Evolutionary conservation across 2,888 invertebrate genomes (phyloP), one percentile per base, ranked within the genome.

Genomic region (Amiota mariae): DNA sequence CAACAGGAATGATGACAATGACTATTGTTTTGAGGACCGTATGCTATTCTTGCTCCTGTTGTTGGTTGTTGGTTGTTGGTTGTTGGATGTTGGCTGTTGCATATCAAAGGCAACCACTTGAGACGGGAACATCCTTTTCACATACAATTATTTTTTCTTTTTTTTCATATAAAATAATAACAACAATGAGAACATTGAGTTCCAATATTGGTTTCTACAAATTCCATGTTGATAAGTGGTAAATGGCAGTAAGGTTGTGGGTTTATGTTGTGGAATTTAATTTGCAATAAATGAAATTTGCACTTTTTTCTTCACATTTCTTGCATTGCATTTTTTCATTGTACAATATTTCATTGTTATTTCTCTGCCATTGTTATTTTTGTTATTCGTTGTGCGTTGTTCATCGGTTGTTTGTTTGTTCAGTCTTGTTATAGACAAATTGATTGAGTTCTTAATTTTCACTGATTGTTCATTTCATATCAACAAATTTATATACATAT

Each of bases 41-140:
- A 12, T 36, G 54, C 56, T 56, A 24, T 70, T 70, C 36, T 70
- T 56, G 51, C 51, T 47, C 10, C 12, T 36, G 15, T 70, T 57
- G n/a, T 70, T 47, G 47, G 0, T 54, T 4, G 6, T 49, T 73
- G 36, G 51, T 61, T 57, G 46, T 49, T 72, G 56, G 46, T 49
- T 72, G 56, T 59, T 72, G 64, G 71, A 8, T 56, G 18, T 6
- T 49, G 36, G 54, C 48, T 71, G 49, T 70, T 73, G 78, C 73
- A 68, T 68, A 68, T 82, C 73, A 73, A 78, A 80, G 75, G 79
- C 83, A 80, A 81, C 80, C 80, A 82, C 78, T 84, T 82, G 67
- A 68, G 67, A 68, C 67, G 51, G 36, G 36, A 48, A 68, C 67
- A 54, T 68, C 51, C 67, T 68, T 68, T 68, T 54, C 54, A 68